Evolutionary conservation across 2,113 vertebrate genomes (phyloP).

Genomic region (Falcunculus frontatus): DNA sequence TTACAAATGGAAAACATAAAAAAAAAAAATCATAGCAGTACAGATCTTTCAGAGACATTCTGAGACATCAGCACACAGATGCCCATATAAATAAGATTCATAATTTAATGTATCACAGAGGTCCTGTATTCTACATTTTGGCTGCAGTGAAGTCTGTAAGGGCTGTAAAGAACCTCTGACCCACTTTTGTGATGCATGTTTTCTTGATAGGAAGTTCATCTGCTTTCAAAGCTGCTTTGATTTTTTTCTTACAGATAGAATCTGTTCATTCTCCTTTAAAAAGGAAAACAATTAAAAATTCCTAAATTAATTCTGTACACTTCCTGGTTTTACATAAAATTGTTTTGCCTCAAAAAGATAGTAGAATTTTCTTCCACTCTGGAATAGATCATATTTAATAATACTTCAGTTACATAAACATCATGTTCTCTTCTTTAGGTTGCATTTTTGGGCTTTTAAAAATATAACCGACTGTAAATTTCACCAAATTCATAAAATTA

Average conservation of each 20-base stretch:
- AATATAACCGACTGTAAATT: slow-evolving; percentile 51
- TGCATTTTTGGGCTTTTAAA: slow-evolving; percentile 45
- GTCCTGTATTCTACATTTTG: slow-evolving; percentile 75
- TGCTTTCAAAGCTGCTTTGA: slow-evolving; percentile 41
- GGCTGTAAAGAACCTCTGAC: slow-evolving; percentile 56
- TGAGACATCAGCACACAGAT: slow-evolving; percentile 88
- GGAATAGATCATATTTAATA: slow-evolving; percentile 46
- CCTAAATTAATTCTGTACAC: slow-evolving; percentile 17
- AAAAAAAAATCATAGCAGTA: slow-evolving; percentile 77
- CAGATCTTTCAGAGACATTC: slow-evolving; percentile 80
- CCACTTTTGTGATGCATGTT: slow-evolving; percentile 2
- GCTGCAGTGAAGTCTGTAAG: slow-evolving; percentile 58
- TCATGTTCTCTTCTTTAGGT: slow-evolving; percentile 19
- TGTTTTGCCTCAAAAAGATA: slow-evolving; percentile 34
- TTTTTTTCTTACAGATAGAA: slow-evolving; percentile 58
- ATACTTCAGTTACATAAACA: slow-evolving; percentile 31
- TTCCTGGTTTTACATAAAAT: slow-evolving; percentile 21
- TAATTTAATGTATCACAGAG: slow-evolving; percentile 78
- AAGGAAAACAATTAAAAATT: slow-evolving; percentile 34
- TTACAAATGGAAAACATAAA: slow-evolving; percentile 83
- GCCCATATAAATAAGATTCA: slow-evolving; percentile 81
- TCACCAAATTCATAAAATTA: slow-evolving; percentile 20
- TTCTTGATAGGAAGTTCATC: slow-evolving; percentile 36
- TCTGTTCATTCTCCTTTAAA: slow-evolving; percentile 35
- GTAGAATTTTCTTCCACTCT: slow-evolving; percentile 32